Conservation (phyloP, 2,888 invertebrate genomes). For the Chrysina gloriosa region DNA sequence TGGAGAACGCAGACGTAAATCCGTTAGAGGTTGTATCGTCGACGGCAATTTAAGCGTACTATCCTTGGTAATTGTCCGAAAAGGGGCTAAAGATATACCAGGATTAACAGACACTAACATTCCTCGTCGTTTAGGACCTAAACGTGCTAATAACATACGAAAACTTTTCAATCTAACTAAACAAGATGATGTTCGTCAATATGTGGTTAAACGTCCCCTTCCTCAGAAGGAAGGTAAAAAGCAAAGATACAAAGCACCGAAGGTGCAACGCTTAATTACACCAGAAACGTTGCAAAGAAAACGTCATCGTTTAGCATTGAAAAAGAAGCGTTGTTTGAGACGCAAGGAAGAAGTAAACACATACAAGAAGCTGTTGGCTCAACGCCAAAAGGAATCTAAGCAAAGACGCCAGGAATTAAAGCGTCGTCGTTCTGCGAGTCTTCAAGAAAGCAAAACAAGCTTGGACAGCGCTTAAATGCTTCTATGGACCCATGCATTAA, state of each 20-base stretch:
- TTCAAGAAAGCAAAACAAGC: slow-evolving; percentile 87
- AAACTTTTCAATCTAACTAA: slow-evolving; percentile 82
- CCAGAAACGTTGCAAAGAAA: slow-evolving; percentile 78
- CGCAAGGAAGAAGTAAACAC: slow-evolving; percentile 77
- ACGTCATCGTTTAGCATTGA: slow-evolving; percentile 76
- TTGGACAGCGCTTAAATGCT: slow-evolving; percentile 69
- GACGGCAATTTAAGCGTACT: slow-evolving; percentile 95
- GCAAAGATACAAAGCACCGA: slow-evolving; percentile 77
- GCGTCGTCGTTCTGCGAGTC: slow-evolving; percentile 83
- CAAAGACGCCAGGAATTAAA: slow-evolving; percentile 66
- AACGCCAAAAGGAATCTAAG: slow-evolving; percentile 74
- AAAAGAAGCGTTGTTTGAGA: slow-evolving; percentile 74
- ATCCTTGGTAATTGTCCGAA: slow-evolving; percentile 90
- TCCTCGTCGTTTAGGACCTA: slow-evolving; percentile 81
- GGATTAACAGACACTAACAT: slow-evolving; percentile 82
- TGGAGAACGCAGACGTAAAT: slow-evolving; percentile 96
- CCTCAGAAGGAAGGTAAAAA: slow-evolving; percentile 70
- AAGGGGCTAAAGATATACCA: slow-evolving; percentile 82
- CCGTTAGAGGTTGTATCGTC: slow-evolving; percentile 97
- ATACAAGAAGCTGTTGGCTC: slow-evolving; percentile 79
- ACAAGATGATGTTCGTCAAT: slow-evolving; percentile 82
- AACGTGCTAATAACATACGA: slow-evolving; percentile 82
- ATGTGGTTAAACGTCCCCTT: slow-evolving; percentile 79
- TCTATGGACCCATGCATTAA: neutral
- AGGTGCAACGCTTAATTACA: slow-evolving; percentile 84